These are phyloP conservation scores for Manduca sexta DNA, from an alignment of 1,140 invertebrate species.

Conservation along the genomic window DNA sequence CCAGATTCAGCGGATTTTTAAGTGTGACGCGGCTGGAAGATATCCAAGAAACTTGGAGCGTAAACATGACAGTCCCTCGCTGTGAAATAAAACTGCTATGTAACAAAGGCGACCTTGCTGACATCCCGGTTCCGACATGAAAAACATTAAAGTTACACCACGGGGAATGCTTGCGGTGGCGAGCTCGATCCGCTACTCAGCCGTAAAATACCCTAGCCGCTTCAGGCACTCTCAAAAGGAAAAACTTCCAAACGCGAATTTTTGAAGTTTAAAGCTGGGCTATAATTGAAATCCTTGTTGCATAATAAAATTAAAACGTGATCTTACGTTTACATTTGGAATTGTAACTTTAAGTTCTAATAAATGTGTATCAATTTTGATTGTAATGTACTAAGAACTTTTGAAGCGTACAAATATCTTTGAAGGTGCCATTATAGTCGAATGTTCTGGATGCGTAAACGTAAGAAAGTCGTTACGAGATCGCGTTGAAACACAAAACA, in stretches of 20 bases:
- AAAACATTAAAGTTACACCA: slow-evolving; percentile 32
- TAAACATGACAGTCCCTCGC: slow-evolving; percentile 36
- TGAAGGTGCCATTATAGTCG: too few relatives aligned
- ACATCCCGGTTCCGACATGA: slow-evolving; percentile 32
- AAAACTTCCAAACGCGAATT: neutral
- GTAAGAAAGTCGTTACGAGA: too few relatives aligned
- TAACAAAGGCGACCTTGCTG: slow-evolving; percentile 33
- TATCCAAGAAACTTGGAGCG: slow-evolving; percentile 38
- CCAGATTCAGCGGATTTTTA: slow-evolving; percentile 36
- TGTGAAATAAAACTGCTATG: slow-evolving; percentile 31
- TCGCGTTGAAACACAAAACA: too few relatives aligned
- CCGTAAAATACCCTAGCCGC: neutral
- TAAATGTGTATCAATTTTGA: too few relatives aligned
- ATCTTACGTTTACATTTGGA: too few relatives aligned
- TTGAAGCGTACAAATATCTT: too few relatives aligned
- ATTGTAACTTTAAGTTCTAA: too few relatives aligned
- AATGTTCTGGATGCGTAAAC: too few relatives aligned
- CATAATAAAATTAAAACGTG: too few relatives aligned
- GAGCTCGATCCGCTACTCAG: neutral
- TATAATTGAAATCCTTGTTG: too few relatives aligned
- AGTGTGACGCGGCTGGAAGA: slow-evolving; percentile 25
- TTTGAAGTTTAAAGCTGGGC: too few relatives aligned
- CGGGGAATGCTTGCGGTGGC: slow-evolving; percentile 15
- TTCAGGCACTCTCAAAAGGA: neutral
- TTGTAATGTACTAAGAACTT: too few relatives aligned